A percentile compares a stretch with the other conserved stretches of the same genome.
phyloP scores from a whole-genome alignment of 2,113 vertebrate species.

The Triplophysa tibetana region DNA sequence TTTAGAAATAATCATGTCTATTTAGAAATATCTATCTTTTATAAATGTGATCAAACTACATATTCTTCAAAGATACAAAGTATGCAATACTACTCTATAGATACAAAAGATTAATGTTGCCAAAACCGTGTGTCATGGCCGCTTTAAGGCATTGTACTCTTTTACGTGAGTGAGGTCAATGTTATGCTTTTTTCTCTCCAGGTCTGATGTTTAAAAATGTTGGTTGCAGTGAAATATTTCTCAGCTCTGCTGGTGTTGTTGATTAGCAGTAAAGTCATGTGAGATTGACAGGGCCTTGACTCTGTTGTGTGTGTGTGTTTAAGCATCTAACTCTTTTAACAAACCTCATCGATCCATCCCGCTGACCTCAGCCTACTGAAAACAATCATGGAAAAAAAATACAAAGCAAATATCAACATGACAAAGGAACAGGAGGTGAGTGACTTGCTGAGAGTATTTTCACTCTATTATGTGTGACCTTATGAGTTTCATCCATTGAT shows the following conservation, averaged over 20 bases:
- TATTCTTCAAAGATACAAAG: too few relatives aligned
- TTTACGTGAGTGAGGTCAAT: not conserved
- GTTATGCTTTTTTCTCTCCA: not conserved
- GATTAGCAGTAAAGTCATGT: conserved; percentile 31
- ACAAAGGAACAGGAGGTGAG: conserved; percentile 3
- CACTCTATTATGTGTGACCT: conserved; percentile 15
- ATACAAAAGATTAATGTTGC: too few relatives aligned
- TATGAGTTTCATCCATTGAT: conserved; percentile 21
- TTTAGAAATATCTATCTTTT: too few relatives aligned
- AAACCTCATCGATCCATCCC: conserved; percentile 15
- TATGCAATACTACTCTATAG: too few relatives aligned
- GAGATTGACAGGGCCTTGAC: conserved; percentile 21
- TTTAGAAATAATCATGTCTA: too few relatives aligned
- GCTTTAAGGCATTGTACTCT: too few relatives aligned
- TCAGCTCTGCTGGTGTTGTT: not conserved
- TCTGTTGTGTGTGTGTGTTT: conserved; percentile 2
- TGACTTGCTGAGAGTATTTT: conserved; percentile 9
- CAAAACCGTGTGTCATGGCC: too few relatives aligned
- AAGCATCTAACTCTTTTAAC: conserved; percentile 8
- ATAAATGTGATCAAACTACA: too few relatives aligned
- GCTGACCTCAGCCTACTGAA: conserved; percentile 6
- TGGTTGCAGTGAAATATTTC: conserved; percentile 19
- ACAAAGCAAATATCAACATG: conserved; percentile 23
- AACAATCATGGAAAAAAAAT: conserved; percentile 17
- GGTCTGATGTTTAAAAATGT: not conserved